Evolutionary conservation across 2,113 vertebrate genomes (phyloP), one percentile per base, ranked within the genome.

Genomic region (Notiomystis cincta): DNA sequence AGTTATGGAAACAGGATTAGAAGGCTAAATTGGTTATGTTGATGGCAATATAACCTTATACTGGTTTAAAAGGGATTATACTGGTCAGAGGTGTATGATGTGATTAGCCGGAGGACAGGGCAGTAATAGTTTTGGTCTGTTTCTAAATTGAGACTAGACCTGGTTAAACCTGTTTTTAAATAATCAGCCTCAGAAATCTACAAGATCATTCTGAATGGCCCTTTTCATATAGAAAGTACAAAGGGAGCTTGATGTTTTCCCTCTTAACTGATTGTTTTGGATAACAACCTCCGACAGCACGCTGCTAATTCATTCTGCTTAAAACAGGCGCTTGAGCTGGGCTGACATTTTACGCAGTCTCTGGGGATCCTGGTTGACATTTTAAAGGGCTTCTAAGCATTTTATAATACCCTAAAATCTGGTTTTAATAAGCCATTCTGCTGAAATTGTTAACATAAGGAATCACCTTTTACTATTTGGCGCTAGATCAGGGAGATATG

Each of bases 351-450:
- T 98, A 98, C 95, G 97, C 98, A 95, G 98, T 99, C 99, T 99
- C 99, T 98, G 95, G 99, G 98, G 99, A 99, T 98, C 98, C 97
- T 98, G 97, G 98, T 98, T 99, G 99, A 99, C 99, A 99, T 99
- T 99, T 99, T 99, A 99, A 99, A 99, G 99, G 99, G 99, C 99
- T 99, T 99, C 99, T 99, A 99, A 99, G 99, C 99, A 98, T 99
- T 99, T 99, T 99, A 99, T 99, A 99, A 99, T 98, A 98, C 98
- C 97, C 98, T 98, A 98, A 99, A 99, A 99, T 99, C 99, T 99
- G 99, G 98, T 99, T 99, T 99, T 99, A 99, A 99, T 99, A 99
- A 99, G 98, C 96, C 98, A 97, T 97, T 98, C 97, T 97, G 96
- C 98, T 98, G 98, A 98, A 98, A 98, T 98, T 98, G 98, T 98